Conservation (phyloP, 1,140 invertebrate species). For the Zaprionus taronus region DNA sequence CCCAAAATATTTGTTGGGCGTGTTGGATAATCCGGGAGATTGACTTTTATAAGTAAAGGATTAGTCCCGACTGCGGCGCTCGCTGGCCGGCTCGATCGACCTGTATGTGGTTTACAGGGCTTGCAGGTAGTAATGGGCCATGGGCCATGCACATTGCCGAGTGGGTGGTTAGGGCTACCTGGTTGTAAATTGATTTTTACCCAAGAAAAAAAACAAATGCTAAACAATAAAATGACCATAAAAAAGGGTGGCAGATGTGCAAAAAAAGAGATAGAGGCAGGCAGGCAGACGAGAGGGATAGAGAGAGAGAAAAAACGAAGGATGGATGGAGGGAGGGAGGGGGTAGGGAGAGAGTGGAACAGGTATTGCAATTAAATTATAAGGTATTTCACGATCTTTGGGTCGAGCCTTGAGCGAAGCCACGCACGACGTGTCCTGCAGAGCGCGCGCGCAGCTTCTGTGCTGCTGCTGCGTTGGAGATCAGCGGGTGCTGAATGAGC, state of each 20-base stretch:
- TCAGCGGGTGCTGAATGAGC: slow-evolving; percentile 55
- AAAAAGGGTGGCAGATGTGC: slow-evolving; percentile 67
- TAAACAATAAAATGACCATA: slow-evolving; percentile 37
- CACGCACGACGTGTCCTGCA: slow-evolving; percentile 16
- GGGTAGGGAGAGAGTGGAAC: background rate
- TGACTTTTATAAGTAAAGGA: slow-evolving; percentile 82
- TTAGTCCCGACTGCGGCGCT: slow-evolving; percentile 40
- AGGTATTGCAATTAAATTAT: slow-evolving; percentile 22
- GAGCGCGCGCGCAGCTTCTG: slow-evolving; percentile 47
- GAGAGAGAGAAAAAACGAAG: background rate
- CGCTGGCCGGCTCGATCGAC: background rate
- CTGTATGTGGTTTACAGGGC: slow-evolving; percentile 45
- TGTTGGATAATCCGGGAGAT: slow-evolving; percentile 75
- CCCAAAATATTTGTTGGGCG: slow-evolving; percentile 80
- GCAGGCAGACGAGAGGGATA: background rate
- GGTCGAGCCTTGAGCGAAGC: slow-evolving; percentile 1
- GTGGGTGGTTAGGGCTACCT: background rate
- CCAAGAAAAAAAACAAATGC: slow-evolving; percentile 27
- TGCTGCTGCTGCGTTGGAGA: slow-evolving; percentile 30
- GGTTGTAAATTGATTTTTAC: background rate
- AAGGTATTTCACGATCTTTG: background rate
- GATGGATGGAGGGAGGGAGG: background rate
- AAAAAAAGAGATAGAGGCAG: background rate
- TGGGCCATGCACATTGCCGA: background rate
- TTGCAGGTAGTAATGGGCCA: background rate